A percentile compares a stretch with the other conserved stretches of the same genome.
phyloP scores from a whole-genome alignment of 2,113 vertebrate species.

The Hemibagrus wyckioides region DNA sequence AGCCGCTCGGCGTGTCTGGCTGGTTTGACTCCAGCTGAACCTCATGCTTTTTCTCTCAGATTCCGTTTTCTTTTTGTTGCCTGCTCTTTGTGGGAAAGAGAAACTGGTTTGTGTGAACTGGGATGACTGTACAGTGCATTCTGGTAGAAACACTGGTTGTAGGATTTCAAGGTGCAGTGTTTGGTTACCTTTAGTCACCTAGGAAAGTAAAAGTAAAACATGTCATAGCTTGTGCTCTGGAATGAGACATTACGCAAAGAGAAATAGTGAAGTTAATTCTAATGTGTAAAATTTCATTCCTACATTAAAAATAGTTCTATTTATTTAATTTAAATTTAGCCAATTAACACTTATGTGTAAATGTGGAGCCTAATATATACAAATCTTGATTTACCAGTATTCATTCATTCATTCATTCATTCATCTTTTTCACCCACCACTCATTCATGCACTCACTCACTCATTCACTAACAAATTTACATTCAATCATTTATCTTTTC shows the following conservation, averaged over 20 bases:
- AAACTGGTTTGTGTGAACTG: not conserved
- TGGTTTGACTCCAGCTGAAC: conserved; percentile 63
- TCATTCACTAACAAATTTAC: not conserved
- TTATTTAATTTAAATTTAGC: no score
- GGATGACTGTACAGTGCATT: not conserved
- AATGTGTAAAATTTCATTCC: no score
- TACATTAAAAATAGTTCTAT: no score
- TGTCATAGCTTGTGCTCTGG: no score
- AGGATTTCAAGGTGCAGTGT: not conserved
- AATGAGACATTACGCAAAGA: no score
- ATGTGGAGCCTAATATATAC: no score
- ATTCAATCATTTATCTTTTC: no score
- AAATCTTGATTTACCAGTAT: no score
- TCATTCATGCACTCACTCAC: not conserved
- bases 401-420: no score
- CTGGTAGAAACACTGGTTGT: not conserved
- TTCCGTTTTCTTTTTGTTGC: not conserved
- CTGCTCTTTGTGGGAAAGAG: not conserved
- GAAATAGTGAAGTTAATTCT: no score
- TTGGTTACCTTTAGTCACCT: not conserved
- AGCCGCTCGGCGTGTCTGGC: conserved; percentile 69
- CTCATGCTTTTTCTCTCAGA: not conserved
- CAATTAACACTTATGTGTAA: no score
- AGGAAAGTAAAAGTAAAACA: no score
- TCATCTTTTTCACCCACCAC: not conserved